These are phyloP conservation scores for Micrastur ruficollis DNA, from an alignment of 2,797 vertebrate genomes.

Conservation along the genomic window DNA sequence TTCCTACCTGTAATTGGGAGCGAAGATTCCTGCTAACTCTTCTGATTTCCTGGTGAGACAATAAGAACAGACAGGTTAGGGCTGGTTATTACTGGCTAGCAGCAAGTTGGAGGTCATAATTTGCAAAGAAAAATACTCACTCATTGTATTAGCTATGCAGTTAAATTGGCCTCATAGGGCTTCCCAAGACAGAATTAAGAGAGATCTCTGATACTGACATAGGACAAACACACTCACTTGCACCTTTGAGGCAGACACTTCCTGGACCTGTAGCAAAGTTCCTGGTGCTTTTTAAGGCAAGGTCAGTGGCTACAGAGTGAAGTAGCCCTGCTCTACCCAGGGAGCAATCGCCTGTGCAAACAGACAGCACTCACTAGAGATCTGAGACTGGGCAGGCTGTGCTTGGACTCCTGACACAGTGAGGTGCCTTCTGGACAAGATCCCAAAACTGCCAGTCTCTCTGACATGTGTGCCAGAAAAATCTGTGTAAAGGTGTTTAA, in stretches of 20 bases:
- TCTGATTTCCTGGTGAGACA: neutral
- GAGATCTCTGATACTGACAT: neutral
- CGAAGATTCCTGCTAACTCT: neutral
- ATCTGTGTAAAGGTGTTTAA: neutral
- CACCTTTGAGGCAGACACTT: neutral
- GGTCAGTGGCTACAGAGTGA: rapidly evolving
- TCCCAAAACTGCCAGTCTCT: neutral
- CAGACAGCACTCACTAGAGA: neutral
- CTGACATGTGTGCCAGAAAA: neutral
- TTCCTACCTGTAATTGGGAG: conserved; percentile 4
- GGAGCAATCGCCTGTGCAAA: neutral
- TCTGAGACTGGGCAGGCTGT: neutral
- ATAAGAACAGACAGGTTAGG: neutral
- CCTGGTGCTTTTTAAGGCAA: neutral
- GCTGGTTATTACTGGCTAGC: neutral
- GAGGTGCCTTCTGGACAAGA: neutral
- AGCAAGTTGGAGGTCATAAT: neutral
- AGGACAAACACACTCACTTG: neutral
- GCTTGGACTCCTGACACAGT: neutral
- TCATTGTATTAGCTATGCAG: neutral
- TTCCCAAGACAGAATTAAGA: neutral
- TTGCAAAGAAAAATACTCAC: neutral
- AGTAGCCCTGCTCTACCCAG: neutral
- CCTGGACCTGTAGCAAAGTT: neutral
- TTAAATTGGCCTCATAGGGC: neutral